phyloP scores from a whole-genome alignment of 2,888 invertebrate species.

The Antheraea assamensis region DNA sequence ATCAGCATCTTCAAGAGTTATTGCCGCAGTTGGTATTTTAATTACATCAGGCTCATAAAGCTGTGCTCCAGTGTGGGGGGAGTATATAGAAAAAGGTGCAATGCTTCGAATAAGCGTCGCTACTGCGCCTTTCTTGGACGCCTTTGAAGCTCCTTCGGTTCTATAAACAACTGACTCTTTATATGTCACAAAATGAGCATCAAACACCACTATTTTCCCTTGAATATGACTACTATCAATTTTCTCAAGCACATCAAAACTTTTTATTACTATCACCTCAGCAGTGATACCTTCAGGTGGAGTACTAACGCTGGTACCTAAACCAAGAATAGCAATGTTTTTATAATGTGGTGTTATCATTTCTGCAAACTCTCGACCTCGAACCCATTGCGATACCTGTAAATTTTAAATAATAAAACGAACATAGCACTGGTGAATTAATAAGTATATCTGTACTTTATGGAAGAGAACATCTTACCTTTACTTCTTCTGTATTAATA shows the following conservation, averaged over 20 bases:
- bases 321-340: conserved; percentile 84
- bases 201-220: conserved; percentile 90
- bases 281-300: conserved; percentile 86
- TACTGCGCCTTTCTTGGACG: conserved; percentile 87
- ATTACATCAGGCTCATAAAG: conserved; percentile 79
- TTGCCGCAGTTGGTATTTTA: conserved; percentile 87
- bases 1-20: conserved; percentile 90
- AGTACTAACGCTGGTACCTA: conserved; percentile 87
- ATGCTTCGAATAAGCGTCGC: conserved; percentile 88
- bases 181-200: conserved; percentile 84
- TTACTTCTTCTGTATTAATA: conserved; percentile 86
- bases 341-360: conserved; percentile 83
- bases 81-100: conserved; percentile 88
- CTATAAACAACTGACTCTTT: conserved; percentile 86
- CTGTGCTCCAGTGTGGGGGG: conserved; percentile 89
- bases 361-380: conserved; percentile 84
- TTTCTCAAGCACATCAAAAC: conserved; percentile 84
- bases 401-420: conserved; percentile 27
- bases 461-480: conserved; percentile 38
- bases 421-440: not conserved
- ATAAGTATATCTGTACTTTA: not conserved
- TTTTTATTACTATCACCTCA: conserved; percentile 85
- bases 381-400: conserved; percentile 69
- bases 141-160: conserved; percentile 83
- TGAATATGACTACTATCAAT: conserved; percentile 70